Base-by-base conservation (phyloP, 2,888 invertebrate genomes). In the Leucania comma region DNA sequence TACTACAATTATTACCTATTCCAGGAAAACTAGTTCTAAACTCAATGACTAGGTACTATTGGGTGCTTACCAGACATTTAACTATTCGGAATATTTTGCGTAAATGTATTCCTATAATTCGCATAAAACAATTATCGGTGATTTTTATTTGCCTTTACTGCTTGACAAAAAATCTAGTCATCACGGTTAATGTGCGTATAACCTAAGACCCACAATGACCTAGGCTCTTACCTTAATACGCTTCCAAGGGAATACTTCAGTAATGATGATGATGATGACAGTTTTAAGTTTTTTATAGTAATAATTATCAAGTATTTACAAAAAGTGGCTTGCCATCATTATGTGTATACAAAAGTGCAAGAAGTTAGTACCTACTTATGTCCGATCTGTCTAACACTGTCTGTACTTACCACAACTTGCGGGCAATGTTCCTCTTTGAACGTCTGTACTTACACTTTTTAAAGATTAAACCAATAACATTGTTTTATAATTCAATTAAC, bases 161-260 rank as follows among this genome's bases (percentile, higher is more conserved):
- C 12, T n/a, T 59, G 22, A 42, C n/a, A 69, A 53, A 29, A 38
- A 35, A 29, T 12, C 3, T 56, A 24, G 24, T 22, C 26, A 46
- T 46, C 12, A 9, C 24, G 2, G 24, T n/a, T 38, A 3, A 46
- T 48, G 46, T 51, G 17, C 26, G 22, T 24, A 68, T 8, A n/a
- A 60, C 3, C 24, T 48, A 14, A 51, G 20, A 38, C 17, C 14
- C 6, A 59, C 12, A 14, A 35, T 12, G 54, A 48, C 32, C 46
- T 51, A 57, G 14, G 38, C 22, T 22, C 38, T 24, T 46, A 42
- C 61, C 26, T 26, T 12, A 32, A 65, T 54, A 53, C 26, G 26
- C 56, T n/a, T n/a, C 14, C 57, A 65, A 61, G 60, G 50, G 22
- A 32, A 59, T 70, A 35, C 70, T 53, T 63, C 32, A 46, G n/a